A percentile compares a stretch with the other conserved stretches of the same genome.
These are phyloP conservation scores for Nematolebias whitei DNA, from an alignment of 2,113 vertebrate species.

Conservation along the genomic window DNA sequence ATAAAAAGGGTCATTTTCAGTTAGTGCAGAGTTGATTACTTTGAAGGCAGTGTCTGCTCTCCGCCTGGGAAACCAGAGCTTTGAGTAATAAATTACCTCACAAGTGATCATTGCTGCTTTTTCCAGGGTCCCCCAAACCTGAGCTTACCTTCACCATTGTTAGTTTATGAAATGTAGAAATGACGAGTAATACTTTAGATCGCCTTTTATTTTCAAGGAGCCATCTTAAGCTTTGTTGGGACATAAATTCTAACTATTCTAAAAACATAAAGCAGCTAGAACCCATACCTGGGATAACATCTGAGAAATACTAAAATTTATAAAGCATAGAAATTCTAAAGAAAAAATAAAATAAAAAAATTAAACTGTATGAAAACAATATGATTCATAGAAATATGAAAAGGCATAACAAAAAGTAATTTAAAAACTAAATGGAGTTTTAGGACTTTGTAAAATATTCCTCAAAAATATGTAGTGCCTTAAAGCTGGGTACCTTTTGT, in stretches of 20 bases:
- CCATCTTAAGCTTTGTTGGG: neutral
- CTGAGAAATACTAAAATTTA: neutral
- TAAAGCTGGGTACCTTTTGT: no score
- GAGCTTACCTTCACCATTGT: neutral
- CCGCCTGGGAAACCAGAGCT: constrained; percentile 30
- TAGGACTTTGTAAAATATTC: no score
- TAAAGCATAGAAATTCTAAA: no score
- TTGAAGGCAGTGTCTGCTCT: constrained; percentile 3
- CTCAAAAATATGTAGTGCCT: no score
- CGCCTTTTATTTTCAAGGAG: neutral
- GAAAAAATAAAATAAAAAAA: no score
- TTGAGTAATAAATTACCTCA: constrained; percentile 53
- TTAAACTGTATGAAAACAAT: no score
- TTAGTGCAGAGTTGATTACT: neutral
- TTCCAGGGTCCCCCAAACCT: neutral
- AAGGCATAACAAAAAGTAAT: neutral
- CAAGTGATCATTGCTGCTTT: constrained; percentile 38
- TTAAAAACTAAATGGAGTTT: no score
- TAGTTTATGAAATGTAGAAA: neutral
- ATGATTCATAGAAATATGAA: neutral
- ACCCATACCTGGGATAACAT: neutral
- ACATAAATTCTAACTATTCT: neutral
- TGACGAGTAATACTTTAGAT: neutral
- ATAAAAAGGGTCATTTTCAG: constrained; percentile 4
- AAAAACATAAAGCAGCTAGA: neutral